A percentile compares a stretch with the other conserved stretches of the same genome.
phyloP scores from a whole-genome alignment of 2,797 vertebrate genomes.

The Fistularia tabacaria region DNA sequence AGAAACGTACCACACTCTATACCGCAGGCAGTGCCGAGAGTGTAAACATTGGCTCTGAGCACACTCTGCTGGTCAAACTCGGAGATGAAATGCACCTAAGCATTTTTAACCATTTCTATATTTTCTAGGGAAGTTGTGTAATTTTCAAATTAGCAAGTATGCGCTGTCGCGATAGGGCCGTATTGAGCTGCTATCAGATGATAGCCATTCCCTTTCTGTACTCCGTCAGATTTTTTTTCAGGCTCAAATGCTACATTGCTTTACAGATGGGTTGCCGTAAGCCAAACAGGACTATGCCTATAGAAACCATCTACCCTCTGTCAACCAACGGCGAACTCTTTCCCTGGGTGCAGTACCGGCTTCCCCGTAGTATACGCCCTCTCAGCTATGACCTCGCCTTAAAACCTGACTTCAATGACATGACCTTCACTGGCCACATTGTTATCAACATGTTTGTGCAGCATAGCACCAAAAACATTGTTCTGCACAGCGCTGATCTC shows the following conservation, averaged over 20 bases:
- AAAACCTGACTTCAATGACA: slow-evolving; percentile 80
- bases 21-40: too few species aligned
- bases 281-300: slow-evolving; percentile 65
- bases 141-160: too few species aligned
- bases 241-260: background rate
- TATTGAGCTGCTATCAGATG: too few species aligned
- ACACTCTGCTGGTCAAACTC: too few species aligned
- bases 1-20: too few species aligned
- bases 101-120: too few species aligned
- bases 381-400: slow-evolving; percentile 83
- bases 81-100: too few species aligned
- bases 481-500: slow-evolving; percentile 85
- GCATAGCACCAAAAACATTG: slow-evolving; percentile 77
- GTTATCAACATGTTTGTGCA: slow-evolving; percentile 76
- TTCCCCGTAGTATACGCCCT: slow-evolving; percentile 81
- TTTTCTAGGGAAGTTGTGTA: too few species aligned
- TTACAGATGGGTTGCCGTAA: slow-evolving; percentile 81
- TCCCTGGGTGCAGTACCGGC: slow-evolving; percentile 84
- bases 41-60: too few species aligned
- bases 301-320: slow-evolving; percentile 76
- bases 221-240: too few species aligned
- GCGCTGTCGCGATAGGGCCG: too few species aligned
- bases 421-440: slow-evolving; percentile 81
- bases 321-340: slow-evolving; percentile 82
- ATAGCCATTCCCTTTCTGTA: too few species aligned